These are phyloP conservation scores for Ophonus ardosiacus DNA, from an alignment of 2,888 invertebrate species.

Conservation along the genomic window DNA sequence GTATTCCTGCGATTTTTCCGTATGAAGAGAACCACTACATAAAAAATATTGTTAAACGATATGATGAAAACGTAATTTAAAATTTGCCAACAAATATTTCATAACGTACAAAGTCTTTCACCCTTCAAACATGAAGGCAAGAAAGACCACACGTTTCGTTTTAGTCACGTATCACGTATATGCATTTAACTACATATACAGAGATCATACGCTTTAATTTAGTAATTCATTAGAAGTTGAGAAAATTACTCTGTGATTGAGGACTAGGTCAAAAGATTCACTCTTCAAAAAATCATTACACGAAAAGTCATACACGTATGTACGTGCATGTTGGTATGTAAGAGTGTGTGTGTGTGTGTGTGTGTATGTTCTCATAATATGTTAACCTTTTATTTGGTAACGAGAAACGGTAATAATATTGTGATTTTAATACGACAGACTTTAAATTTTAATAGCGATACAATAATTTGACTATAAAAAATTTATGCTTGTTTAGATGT, in stretches of 20 bases:
- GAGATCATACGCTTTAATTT: conserved; percentile 38
- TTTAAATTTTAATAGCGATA: no score
- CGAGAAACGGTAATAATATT: no score
- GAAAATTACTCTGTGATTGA: conserved; percentile 33
- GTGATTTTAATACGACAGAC: no score
- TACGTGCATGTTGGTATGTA: not conserved
- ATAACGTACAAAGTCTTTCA: not conserved
- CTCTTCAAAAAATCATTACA: not conserved
- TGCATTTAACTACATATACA: not conserved
- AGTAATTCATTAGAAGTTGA: conserved; percentile 22
- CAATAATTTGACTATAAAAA: no score
- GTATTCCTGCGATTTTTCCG: not conserved
- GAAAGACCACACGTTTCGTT: not conserved
- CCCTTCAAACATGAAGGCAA: not conserved
- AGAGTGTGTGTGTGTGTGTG: no score
- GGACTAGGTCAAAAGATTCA: conserved; percentile 23
- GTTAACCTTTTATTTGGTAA: no score
- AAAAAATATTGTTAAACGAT: not conserved
- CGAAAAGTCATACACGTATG: not conserved
- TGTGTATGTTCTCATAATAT: no score
- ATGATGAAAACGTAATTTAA: not conserved
- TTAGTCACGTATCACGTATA: not conserved
- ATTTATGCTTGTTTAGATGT: no score
- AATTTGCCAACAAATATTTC: not conserved
- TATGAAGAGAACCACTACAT: no score